These are phyloP conservation scores for Tetrao urogallus DNA, from an alignment of 2,113 vertebrate genomes.

Conservation along the genomic window DNA sequence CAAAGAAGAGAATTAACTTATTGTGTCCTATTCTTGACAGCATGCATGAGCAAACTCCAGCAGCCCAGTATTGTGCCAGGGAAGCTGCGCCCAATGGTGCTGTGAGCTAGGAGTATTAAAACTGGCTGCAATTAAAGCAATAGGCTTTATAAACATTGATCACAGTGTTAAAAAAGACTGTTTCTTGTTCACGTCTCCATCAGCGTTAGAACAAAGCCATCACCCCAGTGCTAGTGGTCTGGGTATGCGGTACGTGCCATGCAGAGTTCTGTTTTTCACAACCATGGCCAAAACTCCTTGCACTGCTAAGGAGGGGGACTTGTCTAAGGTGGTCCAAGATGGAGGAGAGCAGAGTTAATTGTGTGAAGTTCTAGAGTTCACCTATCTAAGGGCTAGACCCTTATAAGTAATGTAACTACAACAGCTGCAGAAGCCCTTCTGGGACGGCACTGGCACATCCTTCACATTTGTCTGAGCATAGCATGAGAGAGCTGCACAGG, in stretches of 20 bases:
- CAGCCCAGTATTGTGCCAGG: not conserved
- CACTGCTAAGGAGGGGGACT: not conserved
- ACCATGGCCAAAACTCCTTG: not conserved
- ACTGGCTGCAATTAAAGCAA: not conserved
- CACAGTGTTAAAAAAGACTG: not conserved
- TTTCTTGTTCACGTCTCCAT: not conserved
- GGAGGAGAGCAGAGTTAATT: not conserved
- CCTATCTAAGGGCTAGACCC: not conserved
- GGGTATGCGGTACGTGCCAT: fast-evolving
- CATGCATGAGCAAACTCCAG: not conserved
- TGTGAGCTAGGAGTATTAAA: not conserved
- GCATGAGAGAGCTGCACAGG: not conserved
- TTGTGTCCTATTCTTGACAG: not conserved
- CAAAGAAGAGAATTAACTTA: not conserved
- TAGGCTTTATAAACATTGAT: not conserved
- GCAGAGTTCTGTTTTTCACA: not conserved
- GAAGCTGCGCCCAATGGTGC: not conserved
- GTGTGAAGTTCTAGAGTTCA: not conserved
- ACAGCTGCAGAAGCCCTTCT: not conserved
- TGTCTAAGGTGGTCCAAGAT: not conserved
- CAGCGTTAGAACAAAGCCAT: not conserved
- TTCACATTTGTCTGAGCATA: not conserved
- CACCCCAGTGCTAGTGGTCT: fast-evolving
- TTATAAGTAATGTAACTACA: not conserved
- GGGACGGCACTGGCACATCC: not conserved